These are phyloP conservation scores for Mandrillus leucophaeus DNA, from an alignment of 2,113 vertebrate species.

Conservation along the genomic window DNA sequence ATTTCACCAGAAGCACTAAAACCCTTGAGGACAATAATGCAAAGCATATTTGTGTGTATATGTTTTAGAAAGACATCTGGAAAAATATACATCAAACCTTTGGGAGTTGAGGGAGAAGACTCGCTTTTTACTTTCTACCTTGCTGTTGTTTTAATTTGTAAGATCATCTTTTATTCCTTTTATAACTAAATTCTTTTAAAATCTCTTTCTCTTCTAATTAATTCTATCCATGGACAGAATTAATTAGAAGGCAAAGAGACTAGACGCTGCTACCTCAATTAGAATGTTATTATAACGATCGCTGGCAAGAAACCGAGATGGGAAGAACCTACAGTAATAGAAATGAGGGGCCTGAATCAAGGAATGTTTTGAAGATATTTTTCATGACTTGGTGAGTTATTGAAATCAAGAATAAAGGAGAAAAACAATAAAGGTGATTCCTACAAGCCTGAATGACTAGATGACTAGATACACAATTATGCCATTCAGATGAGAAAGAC, in stretches of 20 bases:
- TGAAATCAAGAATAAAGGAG: not conserved
- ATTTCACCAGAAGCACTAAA: not conserved
- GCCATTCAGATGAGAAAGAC: not conserved
- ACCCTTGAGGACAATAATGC: not conserved
- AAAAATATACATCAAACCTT: not conserved
- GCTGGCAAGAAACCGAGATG: not conserved
- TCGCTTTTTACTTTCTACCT: not conserved
- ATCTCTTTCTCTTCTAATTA: not conserved
- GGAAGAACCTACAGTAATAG: not conserved
- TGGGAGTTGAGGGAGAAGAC: not conserved
- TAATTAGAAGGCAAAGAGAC: not conserved
- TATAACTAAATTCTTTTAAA: not conserved
- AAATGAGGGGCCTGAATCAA: not conserved
- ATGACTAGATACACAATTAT: not conserved
- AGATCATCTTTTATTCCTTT: not conserved
- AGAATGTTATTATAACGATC: not conserved
- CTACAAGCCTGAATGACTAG: not conserved
- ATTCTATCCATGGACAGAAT: not conserved
- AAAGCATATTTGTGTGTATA: not conserved
- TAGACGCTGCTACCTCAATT: not conserved
- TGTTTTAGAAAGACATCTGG: not conserved
- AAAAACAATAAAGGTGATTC: not conserved
- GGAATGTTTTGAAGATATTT: not conserved
- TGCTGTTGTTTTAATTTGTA: slow-evolving; percentile 16
- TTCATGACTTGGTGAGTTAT: not conserved